Evolutionary conservation across 2,888 invertebrate species (phyloP).

Genomic region (Orthonychiurus folsomi): DNA sequence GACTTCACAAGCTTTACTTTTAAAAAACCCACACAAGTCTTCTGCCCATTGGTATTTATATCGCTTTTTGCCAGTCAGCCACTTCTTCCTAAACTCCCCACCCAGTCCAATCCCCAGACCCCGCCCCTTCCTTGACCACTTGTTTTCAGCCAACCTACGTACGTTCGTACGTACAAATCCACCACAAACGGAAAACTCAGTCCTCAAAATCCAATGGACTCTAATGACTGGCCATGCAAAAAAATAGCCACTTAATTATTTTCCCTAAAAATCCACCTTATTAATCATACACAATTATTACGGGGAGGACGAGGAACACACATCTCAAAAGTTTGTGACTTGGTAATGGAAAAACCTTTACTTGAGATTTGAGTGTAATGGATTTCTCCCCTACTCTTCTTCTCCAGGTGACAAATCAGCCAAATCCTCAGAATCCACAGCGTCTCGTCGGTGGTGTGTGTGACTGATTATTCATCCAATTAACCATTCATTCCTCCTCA

Average conservation of each 20-base stretch:
- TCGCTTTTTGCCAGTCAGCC: neutral
- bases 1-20: constrained; percentile 15
- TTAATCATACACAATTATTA: neutral
- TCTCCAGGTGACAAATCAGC: neutral
- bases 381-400: neutral
- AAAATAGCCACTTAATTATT: neutral
- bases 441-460: neutral
- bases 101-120: neutral
- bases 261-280: neutral
- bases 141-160: too few relatives aligned
- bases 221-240: neutral
- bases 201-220: too few relatives aligned
- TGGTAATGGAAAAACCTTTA: neutral
- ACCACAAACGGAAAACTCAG: neutral
- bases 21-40: constrained; percentile 5
- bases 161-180: too few relatives aligned
- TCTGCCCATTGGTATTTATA: constrained; percentile 1
- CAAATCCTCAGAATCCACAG: neutral
- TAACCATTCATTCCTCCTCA: neutral
- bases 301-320: neutral
- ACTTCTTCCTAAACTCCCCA: neutral
- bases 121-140: too few relatives aligned
- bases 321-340: neutral
- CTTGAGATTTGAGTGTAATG: neutral
- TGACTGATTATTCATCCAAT: neutral